Evolutionary conservation across 2,888 invertebrate genomes (phyloP).

Genomic region (Petrophora chlorosata): DNA sequence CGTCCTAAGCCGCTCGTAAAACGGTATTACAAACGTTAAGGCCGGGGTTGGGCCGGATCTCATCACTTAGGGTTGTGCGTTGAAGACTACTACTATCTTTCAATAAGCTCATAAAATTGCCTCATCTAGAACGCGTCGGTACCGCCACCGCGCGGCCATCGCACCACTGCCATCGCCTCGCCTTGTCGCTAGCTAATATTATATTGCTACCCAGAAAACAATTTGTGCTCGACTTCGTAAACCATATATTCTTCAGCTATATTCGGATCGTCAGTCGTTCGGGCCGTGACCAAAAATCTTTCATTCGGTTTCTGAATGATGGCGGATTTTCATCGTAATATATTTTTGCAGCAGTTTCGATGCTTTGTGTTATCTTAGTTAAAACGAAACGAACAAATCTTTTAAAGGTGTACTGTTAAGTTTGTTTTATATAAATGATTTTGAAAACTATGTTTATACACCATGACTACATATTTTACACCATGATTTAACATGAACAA

Average conservation of each 20-base stretch:
- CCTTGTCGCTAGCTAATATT: slow-evolving; percentile 68
- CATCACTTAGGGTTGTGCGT: slow-evolving; percentile 75
- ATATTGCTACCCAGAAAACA: slow-evolving; percentile 68
- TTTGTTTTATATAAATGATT: too few relatives aligned
- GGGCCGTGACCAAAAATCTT: slow-evolving; percentile 66
- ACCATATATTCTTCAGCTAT: slow-evolving; percentile 58
- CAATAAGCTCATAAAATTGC: slow-evolving; percentile 75
- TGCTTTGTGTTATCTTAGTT: too few relatives aligned
- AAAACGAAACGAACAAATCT: too few relatives aligned
- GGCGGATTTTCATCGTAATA: too few relatives aligned
- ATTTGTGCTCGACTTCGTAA: slow-evolving; percentile 64
- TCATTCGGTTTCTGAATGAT: too few relatives aligned
- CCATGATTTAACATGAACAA: too few relatives aligned
- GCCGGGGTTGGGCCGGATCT: slow-evolving; percentile 74
- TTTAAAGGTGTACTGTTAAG: too few relatives aligned
- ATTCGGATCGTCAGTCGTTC: slow-evolving; percentile 46
- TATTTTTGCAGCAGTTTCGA: neutral
- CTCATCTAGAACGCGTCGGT: slow-evolving; percentile 55
- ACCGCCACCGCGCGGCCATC: slow-evolving; percentile 45
- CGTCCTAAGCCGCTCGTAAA: slow-evolving; percentile 78
- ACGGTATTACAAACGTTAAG: slow-evolving; percentile 79
- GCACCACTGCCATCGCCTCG: slow-evolving; percentile 30
- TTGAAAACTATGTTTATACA: too few relatives aligned
- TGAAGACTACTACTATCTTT: slow-evolving; percentile 70
- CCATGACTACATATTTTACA: too few relatives aligned